Evolutionary conservation across 2,888 invertebrate genomes (phyloP), one percentile per base, ranked within the genome.

Genomic region (Nemotelus pantherinus): DNA sequence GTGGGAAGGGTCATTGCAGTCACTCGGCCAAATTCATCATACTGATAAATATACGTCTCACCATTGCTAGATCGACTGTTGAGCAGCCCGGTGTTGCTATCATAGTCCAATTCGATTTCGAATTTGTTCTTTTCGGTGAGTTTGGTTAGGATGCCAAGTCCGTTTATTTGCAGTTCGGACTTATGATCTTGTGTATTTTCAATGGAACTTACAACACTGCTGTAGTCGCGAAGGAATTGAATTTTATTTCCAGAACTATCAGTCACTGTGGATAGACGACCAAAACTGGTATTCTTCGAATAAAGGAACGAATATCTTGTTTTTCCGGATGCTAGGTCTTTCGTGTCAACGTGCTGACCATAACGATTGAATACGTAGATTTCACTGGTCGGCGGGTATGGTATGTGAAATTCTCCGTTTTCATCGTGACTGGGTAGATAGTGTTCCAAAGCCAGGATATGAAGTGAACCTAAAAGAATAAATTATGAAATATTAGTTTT

Each of bases 251-350:
- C 97, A 3, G 96, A 95, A 78, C 95, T 95, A 87, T 98, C 98
- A 2, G 95, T 96, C 2, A 99, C 97, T 1, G 95, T 95, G 0
- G 95, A 95, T 76, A 99, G 88, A 84, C 96, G 95, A 0, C 98
- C 98, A 83, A 97, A 97, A 85, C 96, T 96, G 5, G 97, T 97
- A 85, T 97, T 97, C 84, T 98, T 98, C 68, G 96, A 97, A 89
- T 99, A 99, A 44, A 97, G 90, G 89, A 99, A 99, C 68, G 96
- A 95, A 87, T 98, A 98, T 85, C 97, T 91, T 3, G 94, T 94
- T 87, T 96, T 95, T 68, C 95, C 96, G n/a, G 98, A 98, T 67
- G 98, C 94, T 78, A 98, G 89, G 87, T 98, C 97, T 86, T 95
- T 95, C 2, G 98, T 98, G 45, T 94, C 94, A 45, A 96, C 94